Base-by-base conservation (phyloP, 2,888 invertebrate genomes). In the Coleophora deauratella region DNA sequence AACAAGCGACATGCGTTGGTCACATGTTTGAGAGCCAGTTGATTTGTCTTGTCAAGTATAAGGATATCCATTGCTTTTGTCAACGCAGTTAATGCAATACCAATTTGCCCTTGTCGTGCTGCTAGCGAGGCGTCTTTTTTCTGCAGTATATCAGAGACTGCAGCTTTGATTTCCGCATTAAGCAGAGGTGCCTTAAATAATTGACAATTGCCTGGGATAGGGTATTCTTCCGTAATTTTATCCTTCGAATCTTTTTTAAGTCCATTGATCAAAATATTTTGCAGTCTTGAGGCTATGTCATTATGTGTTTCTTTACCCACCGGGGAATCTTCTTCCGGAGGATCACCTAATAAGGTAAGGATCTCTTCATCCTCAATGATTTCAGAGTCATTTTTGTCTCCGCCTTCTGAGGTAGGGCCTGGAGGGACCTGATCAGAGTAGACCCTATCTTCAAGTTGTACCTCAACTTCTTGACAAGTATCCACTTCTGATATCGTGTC, bases 31-130 rank as follows among this genome's bases (percentile, higher is more conserved):
- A 32, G 10, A n/a, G 11, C 32, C 10, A 11, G 3, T 32, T 32
- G n/a, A 32, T 32, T 32, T 10, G 32, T 3, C 11, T 10, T 32
- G 3, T 32, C 32, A 32, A 11, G 10, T n/a, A 32, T 9, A n/a
- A 32, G 6, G 42, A 36, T 27, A 27, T 36, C 36, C 36, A 36
- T 36, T 11, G 36, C 28, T 4, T 9, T 7, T 11, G 36, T 36
- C 10, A 36, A 27, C 3, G 37, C 31, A 10, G 31, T 38, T n/a
- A 38, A 14, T 6, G 15, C 37, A 14, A 13, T 38, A 12, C 38
- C 33, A 1, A 38, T 27, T 12, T 21, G 38, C 1, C 13, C 13
- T 27, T 38, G 38, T 2, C 27, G 11, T 12, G 27, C n/a, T 27
- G 27, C 33, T 9, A 38, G 1, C 3, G 27, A 33, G 3, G n/a